Base-by-base conservation (phyloP, 2,797 vertebrate genomes). In the Crenuchus spilurus region DNA sequence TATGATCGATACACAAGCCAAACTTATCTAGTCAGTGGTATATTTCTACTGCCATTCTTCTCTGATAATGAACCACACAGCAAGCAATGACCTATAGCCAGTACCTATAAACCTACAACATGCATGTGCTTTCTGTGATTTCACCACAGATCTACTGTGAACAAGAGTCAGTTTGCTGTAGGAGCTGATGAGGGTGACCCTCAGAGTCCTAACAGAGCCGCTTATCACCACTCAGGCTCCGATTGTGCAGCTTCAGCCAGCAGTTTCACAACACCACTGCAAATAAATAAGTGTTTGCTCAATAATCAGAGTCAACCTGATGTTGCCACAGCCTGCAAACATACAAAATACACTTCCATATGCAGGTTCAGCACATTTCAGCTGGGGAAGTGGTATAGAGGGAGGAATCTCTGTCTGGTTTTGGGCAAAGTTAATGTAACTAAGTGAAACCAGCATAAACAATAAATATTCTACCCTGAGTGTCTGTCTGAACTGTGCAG, bases 271-370 rank as follows among this genome's bases (percentile, higher is more conserved):
- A 9, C 33, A 13, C 1, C 26, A 49, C 33, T 30, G 24, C 16
- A 48, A 60, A 37, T 61, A 33, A 41, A 58, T 9, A 66, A 18
- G 31, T 35, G 30, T 58, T 58, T 58, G 16, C 54, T 35, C 54
- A 58, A 58, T 33, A 31, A 31, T 30, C 52, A 14, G 14, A n/a
- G 52, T 10, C 4, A n/a, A 58, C n/a, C 28, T 7, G 18, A 57
- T 8, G 20, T 18, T 35, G 6, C 28, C n/a, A 35, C 28, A 30
- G 26, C 13, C 51, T 16, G 16, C 0, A 6, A 3, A 54, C 6
- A 18, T 18, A 7, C 52, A 30, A 55, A 55, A 16, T 35, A 18
- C 16, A 35, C 54, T 58, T 18, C 18, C 16, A 33, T 7, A 18
- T 58, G 54, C 54, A 58, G 16, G 54, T 4, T 18, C 54, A 33